phyloP scores from a whole-genome alignment of 2,113 vertebrate genomes.

The Aldabrachelys gigantea region DNA sequence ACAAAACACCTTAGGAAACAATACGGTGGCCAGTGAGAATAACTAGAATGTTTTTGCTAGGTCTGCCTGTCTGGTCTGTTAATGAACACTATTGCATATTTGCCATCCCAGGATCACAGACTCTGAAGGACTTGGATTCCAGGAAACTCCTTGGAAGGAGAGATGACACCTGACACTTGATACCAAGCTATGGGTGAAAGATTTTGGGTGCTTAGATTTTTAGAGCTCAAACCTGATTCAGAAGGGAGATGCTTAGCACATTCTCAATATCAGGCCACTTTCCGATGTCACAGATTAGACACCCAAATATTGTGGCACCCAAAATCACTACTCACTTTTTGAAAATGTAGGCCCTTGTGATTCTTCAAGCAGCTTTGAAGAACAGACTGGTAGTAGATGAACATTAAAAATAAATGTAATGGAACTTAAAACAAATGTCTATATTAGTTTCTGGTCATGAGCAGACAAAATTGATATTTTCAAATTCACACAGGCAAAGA shows the following conservation, averaged over 20 bases:
- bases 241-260: neutral
- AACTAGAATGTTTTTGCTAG: neutral
- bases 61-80: neutral
- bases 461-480: neutral
- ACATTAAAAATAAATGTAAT: neutral
- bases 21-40: neutral
- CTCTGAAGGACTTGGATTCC: neutral
- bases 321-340: neutral
- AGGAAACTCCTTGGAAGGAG: neutral
- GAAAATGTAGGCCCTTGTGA: neutral
- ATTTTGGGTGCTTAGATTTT: neutral
- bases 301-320: neutral
- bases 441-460: neutral
- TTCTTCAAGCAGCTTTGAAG: neutral
- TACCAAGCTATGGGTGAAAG: neutral
- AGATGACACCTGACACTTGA: neutral
- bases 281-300: neutral
- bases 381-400: neutral
- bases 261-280: neutral
- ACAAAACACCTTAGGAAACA: neutral
- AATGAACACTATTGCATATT: neutral
- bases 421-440: neutral
- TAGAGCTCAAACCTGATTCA: neutral
- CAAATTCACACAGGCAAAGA: neutral
- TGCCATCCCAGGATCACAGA: neutral